Base-by-base conservation (phyloP, 2,113 vertebrate genomes). In the Delphinus delphis region DNA sequence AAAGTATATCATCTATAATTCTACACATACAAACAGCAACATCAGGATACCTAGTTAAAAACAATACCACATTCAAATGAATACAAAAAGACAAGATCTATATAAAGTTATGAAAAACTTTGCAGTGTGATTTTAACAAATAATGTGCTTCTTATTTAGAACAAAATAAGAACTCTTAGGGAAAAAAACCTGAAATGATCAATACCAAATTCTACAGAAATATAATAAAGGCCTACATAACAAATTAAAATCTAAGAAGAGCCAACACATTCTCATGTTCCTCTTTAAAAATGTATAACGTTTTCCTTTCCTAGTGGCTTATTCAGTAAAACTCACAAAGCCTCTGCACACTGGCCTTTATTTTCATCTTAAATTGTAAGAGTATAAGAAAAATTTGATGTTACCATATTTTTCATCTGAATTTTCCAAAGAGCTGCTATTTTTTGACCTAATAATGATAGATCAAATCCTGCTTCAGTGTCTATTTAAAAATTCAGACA, bases 281-380 rank as follows among this genome's bases (percentile, higher is more conserved):
- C 8, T 53, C 20, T 23, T 96, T 96, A 88, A 95, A 94, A 95
- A 73, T 68, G 25, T 15, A 55, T 8, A 60, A 80, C 95, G 9
- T 95, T 90, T 88, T 94, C 20, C 85, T 65, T 74, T 89, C 95
- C 63, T 63, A 76, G 53, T 89, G 26, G 62, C 21, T 36, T 65
- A 65, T 3, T 87, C 33, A 94, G 38, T 96, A 13, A 41, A 63
- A 95, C 97, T 47, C 70, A 93, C 70, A 2, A 95, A 94, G 50
- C 44, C n/a, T 94, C 60, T 87, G n/a, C 17, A 95, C n/a, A 92
- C 15, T 6, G 38, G 73, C n/a, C 17, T 81, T 79, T 6, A 21
- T 81, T 91, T 94, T 93, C 73, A 86, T 90, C 86, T 98, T 96
- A 94, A 88, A 90, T 18, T 94, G 68, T 63, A 26, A 76, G 20